Evolutionary conservation across 2,888 invertebrate genomes (phyloP), one percentile per base, ranked within the genome.

Genomic region (Litoditis marina): DNA sequence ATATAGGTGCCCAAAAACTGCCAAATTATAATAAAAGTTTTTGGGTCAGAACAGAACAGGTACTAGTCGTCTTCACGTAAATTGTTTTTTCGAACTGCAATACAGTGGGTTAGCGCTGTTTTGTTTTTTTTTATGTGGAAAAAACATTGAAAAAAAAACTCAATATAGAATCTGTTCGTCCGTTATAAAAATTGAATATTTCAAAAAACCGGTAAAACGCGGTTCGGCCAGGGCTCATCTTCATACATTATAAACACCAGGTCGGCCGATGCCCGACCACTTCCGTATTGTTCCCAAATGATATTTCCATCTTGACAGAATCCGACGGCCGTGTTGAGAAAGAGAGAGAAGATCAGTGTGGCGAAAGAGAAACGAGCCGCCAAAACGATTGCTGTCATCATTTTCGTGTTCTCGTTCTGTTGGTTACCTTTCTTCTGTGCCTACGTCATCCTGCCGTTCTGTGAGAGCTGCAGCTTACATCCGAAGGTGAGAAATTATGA

Each of bases 301-400:
- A n/a, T n/a, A n/a, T n/a, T n/a, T n/a, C n/a, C n/a, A 44, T 42
- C 36, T 55, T 66, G 69, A 44, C 66, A 78, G 75, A 73, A 79
- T 55, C 79, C 80, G 5, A 76, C 78, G 4, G 78, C 76, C 7
- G 77, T 78, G 5, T 69, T 82, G 1, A 66, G 78, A 49, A 80
- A 79, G 61, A 60, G 78, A 16, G 82, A 83, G 64, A 80, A 81
- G 65, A 83, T 83, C 66, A 79, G 78, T 63, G 82, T 83, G 13
- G 80, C 83, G 16, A 83, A 82, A 56, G 83, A 83, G 65, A 83
- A 83, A 68, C 63, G 83, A 61, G 83, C 83, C 5, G 83, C 83
- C 6, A 83, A 83, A 65, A 83, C 83, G 25, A 82, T 83, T n/a
- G 83, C 83, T 1, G 81, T 83, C 56, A 83, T 83, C 32, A 83